These are phyloP conservation scores for Sciurus vulgaris DNA, from an alignment of 2,797 vertebrate genomes.

Conservation along the genomic window DNA sequence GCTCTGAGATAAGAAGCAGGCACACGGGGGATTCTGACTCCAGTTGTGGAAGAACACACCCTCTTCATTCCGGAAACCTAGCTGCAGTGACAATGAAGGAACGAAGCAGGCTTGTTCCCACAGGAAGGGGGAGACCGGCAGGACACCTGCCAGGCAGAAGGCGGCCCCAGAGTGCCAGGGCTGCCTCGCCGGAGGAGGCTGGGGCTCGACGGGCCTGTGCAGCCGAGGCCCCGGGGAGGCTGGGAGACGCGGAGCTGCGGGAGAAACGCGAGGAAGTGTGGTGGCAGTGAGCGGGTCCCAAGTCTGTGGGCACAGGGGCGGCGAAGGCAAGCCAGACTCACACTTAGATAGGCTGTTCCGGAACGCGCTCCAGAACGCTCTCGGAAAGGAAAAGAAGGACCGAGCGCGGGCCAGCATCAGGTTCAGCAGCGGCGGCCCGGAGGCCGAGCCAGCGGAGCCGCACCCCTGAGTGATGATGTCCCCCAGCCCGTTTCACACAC, in stretches of 20 bases:
- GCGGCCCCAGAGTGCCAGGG: fast-evolving
- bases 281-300: neutral
- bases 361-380: neutral
- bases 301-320: neutral
- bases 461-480: neutral
- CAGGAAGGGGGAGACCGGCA: neutral
- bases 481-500: neutral
- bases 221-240: neutral
- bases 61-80: neutral
- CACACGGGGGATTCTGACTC: neutral
- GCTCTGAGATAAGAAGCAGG: neutral
- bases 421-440: fast-evolving
- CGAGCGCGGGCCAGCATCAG: too few relatives aligned
- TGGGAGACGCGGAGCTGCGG: too few relatives aligned
- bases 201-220: fast-evolving
- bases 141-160: neutral
- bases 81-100: neutral
- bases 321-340: neutral
- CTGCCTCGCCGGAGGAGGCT: neutral
- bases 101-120: neutral
- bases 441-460: fast-evolving
- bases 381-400: neutral
- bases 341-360: neutral
- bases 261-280: neutral
- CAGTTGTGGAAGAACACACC: neutral